Evolutionary conservation across 2,888 invertebrate species (phyloP).

Genomic region (Drosophila sordidula): DNA sequence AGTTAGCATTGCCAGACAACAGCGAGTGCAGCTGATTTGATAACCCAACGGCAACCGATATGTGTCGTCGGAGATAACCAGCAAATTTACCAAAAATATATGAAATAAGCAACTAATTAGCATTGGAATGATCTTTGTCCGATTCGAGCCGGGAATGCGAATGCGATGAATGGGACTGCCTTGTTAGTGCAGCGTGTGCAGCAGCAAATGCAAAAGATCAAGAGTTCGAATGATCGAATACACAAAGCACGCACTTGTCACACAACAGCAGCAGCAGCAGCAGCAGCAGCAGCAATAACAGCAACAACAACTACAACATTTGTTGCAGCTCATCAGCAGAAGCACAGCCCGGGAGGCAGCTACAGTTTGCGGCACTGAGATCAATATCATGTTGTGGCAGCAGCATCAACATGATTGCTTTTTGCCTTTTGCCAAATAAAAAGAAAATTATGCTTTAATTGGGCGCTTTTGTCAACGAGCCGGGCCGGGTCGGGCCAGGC

Average conservation of each 20-base stretch:
- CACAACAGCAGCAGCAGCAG: not conserved
- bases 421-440: constrained; percentile 38
- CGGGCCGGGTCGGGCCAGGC: not conserved
- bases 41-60: not conserved
- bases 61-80: constrained; percentile 9
- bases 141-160: not conserved
- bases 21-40: constrained; percentile 7
- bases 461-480: constrained; percentile 71
- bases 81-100: constrained; percentile 4
- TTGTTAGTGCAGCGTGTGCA: constrained; percentile 11
- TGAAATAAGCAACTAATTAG: constrained; percentile 24
- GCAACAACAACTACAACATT: not conserved
- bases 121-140: constrained; percentile 20
- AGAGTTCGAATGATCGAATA: constrained; percentile 19
- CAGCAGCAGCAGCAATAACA: not conserved
- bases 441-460: constrained; percentile 80
- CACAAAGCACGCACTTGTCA: constrained; percentile 49
- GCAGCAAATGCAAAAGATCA: constrained; percentile 22
- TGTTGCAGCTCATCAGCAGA: constrained; percentile 8
- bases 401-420: constrained; percentile 31
- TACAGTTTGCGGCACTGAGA: constrained; percentile 12
- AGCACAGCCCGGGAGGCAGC: not conserved
- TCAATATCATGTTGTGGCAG: constrained; percentile 36
- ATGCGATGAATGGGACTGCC: constrained; percentile 30
- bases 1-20: not conserved